Conservation (phyloP, 1,140 invertebrate genomes). For the Heliconius eleuchia region DNA sequence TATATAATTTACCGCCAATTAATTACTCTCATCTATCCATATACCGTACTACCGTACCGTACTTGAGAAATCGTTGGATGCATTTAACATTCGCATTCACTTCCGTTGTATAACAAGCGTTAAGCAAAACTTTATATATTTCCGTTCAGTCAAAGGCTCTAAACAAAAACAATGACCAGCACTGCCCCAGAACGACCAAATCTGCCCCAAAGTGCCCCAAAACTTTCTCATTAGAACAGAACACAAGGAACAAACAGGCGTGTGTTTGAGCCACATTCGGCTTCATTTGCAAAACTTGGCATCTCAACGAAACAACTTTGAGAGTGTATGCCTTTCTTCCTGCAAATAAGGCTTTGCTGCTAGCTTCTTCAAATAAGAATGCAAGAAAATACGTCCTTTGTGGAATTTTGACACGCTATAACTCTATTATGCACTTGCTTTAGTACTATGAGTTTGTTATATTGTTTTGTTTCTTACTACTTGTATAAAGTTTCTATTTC, state of each 20-base stretch:
- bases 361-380: background rate
- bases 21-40: background rate
- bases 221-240: constrained; percentile 23
- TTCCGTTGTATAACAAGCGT: constrained; percentile 1
- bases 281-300: constrained; percentile 29
- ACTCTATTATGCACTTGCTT: background rate
- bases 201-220: constrained; percentile 1
- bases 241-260: constrained; percentile 25
- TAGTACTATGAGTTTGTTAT: background rate
- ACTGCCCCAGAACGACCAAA: constrained; percentile 2
- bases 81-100: constrained; percentile 2
- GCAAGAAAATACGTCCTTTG: background rate
- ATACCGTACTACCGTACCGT: background rate
- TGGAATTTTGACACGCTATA: background rate
- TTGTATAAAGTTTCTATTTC: too few species aligned
- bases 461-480: background rate
- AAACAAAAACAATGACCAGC: constrained; percentile 2
- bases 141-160: constrained; percentile 5
- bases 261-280: constrained; percentile 23
- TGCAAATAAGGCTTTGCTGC: constrained; percentile 21
- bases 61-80: background rate
- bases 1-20: background rate
- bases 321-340: constrained; percentile 22
- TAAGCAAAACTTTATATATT: constrained; percentile 9
- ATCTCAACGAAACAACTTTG: constrained; percentile 24